Percentiles rank a stretch among this genome's conserved stretches.
phyloP scores from a whole-genome alignment of 2,113 vertebrate genomes.

The Apus apus region DNA sequence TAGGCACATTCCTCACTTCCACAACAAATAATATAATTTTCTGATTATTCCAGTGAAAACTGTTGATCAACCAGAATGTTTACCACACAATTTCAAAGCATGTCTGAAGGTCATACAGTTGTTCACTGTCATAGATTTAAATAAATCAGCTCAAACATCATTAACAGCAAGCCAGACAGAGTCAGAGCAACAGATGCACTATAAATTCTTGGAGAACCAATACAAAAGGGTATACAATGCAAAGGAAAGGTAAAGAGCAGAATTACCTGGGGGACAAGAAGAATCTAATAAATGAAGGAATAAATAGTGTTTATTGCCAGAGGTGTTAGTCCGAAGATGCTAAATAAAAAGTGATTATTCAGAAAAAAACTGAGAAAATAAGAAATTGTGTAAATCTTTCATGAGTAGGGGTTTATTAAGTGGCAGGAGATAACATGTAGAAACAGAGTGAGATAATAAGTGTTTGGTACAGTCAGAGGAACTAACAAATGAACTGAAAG shows the following conservation, averaged over 20 bases:
- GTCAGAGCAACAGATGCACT: neutral
- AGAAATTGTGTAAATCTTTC: neutral
- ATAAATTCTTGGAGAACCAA: constrained; percentile 1
- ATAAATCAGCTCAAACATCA: neutral
- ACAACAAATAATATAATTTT: neutral
- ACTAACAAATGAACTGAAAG: neutral
- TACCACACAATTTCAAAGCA: neutral
- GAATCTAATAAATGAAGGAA: constrained; percentile 3
- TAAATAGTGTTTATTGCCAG: neutral
- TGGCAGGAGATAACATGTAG: neutral
- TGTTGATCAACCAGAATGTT: neutral
- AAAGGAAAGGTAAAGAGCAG: constrained; percentile 8
- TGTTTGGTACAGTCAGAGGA: neutral
- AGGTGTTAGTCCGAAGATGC: neutral
- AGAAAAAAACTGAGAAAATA: neutral
- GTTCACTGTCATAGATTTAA: neutral
- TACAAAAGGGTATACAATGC: constrained; percentile 1
- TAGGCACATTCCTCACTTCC: neutral
- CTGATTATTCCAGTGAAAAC: neutral
- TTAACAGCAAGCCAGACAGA: neutral
- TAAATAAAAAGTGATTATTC: neutral
- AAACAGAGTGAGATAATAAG: neutral
- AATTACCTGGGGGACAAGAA: neutral
- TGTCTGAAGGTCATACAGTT: neutral
- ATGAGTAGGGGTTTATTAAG: neutral